These are phyloP conservation scores for Drosophila paramelanica DNA, from an alignment of 2,888 invertebrate species.

Conservation along the genomic window DNA sequence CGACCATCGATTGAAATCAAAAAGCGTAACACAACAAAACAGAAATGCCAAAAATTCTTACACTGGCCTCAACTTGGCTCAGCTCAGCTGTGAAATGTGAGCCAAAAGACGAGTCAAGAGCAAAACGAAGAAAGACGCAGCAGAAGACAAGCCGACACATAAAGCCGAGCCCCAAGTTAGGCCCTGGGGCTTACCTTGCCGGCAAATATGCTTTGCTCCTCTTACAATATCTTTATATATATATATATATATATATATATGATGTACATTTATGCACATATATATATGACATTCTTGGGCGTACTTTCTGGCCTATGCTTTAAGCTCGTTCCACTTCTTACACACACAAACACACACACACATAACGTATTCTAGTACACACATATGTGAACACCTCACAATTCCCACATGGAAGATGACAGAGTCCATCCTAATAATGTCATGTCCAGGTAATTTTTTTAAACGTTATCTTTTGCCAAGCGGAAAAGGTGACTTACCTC, in stretches of 20 bases:
- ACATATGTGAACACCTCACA: not conserved
- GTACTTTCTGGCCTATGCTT: constrained; percentile 51
- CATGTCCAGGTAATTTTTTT: constrained; percentile 23
- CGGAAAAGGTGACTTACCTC: constrained; percentile 53
- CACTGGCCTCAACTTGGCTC: constrained; percentile 41
- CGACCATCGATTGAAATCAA: constrained; percentile 78
- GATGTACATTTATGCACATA: not conserved
- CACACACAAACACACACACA: not conserved
- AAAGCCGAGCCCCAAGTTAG: constrained; percentile 35
- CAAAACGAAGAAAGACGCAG: constrained; percentile 1
- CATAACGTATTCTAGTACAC: not conserved
- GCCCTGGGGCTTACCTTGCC: constrained; percentile 48
- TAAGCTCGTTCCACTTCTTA: constrained; percentile 50
- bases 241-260: no score
- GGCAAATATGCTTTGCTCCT: constrained; percentile 32
- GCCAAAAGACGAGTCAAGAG: constrained; percentile 41
- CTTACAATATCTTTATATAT: constrained; percentile 18
- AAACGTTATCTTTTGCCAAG: constrained; percentile 26
- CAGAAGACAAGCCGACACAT: not conserved
- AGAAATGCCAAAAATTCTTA: constrained; percentile 73
- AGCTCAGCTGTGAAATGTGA: constrained; percentile 59
- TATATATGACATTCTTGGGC: constrained; percentile 67
- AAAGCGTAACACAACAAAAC: constrained; percentile 81
- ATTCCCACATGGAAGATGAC: constrained; percentile 26
- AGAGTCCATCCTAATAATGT: constrained; percentile 10